Evolutionary conservation across 1,140 invertebrate species (phyloP).

Genomic region (Zaprionus vittiger): DNA sequence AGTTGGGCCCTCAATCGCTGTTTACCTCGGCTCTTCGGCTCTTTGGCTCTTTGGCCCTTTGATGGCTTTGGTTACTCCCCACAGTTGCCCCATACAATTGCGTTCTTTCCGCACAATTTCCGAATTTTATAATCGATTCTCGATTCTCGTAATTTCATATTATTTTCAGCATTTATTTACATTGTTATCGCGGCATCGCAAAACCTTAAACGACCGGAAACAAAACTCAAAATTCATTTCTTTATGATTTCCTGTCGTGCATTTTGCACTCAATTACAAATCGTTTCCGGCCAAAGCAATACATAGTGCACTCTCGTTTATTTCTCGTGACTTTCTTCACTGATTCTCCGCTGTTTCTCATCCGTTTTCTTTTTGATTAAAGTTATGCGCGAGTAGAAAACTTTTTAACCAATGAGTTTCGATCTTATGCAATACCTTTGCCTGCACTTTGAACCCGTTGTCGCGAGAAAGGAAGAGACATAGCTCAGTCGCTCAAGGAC

Average conservation of each 20-base stretch:
- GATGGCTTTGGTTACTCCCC: neutral
- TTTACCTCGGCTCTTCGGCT: neutral
- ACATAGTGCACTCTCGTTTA: neutral
- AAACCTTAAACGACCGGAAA: neutral
- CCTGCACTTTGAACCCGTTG: neutral
- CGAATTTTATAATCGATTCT: neutral
- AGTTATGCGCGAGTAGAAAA: neutral
- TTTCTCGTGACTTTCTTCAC: too few relatives aligned
- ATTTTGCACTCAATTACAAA: constrained; percentile 9
- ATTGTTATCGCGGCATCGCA: neutral
- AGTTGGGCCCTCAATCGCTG: neutral
- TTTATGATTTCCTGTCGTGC: constrained; percentile 1
- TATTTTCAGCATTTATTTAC: neutral
- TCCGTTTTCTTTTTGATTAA: neutral
- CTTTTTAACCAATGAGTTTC: neutral
- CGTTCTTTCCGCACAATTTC: neutral
- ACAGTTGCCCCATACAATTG: neutral
- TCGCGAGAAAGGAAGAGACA: neutral
- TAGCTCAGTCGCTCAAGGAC: neutral
- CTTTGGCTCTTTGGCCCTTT: neutral
- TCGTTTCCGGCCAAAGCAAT: neutral
- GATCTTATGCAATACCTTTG: neutral
- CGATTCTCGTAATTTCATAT: neutral
- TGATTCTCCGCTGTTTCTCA: too few relatives aligned
- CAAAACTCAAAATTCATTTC: neutral